Evolutionary conservation across 1,140 invertebrate species (phyloP).

Genomic region (Orchesella cincta): DNA sequence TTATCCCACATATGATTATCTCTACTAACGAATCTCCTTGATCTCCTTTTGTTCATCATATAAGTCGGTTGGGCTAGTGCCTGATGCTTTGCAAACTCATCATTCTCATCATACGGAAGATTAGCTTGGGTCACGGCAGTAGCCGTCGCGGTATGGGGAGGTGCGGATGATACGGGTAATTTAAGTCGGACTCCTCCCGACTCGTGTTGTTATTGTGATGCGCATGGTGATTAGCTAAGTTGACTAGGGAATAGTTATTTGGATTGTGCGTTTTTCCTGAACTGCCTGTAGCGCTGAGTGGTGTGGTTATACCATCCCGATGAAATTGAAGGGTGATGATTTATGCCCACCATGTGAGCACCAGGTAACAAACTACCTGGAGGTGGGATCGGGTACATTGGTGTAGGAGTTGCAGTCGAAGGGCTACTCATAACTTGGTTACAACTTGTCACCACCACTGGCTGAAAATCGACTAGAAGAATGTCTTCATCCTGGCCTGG

Average conservation of each 20-base stretch:
- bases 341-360: neutral
- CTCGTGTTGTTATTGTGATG: neutral
- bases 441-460: neutral
- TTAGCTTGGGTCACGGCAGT: neutral
- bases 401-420: neutral
- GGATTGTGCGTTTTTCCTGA: conserved; percentile 5
- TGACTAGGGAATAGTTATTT: conserved; percentile 25
- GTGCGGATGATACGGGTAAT: neutral
- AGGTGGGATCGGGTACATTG: neutral
- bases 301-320: neutral
- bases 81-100: conserved; percentile 9
- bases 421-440: conserved; percentile 10
- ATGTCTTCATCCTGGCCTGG: conserved; percentile 6
- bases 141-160: no score
- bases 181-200: neutral
- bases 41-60: conserved; percentile 1
- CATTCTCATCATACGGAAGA: conserved; percentile 1
- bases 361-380: neutral
- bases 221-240: conserved; percentile 3
- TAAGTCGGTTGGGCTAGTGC: neutral
- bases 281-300: conserved; percentile 5
- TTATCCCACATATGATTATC: conserved; percentile 5
- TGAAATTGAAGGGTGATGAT: neutral
- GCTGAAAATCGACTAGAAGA: conserved; percentile 28
- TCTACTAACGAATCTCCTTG: neutral